Conservation (phyloP, 2,888 invertebrate species). For the Drosophila ustulata region DNA sequence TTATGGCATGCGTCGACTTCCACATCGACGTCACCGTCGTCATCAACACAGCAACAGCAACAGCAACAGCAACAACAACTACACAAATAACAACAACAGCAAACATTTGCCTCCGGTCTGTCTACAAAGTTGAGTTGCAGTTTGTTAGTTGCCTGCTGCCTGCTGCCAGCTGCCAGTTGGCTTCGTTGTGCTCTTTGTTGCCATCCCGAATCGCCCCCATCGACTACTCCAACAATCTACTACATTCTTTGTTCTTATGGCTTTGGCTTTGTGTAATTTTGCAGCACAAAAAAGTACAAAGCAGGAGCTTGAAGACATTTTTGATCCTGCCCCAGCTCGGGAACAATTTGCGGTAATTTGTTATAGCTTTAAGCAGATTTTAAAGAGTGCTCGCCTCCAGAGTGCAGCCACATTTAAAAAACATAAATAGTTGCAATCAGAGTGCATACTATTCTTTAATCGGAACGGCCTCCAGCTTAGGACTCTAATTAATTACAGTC, state of each 20-base stretch:
- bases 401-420: not conserved
- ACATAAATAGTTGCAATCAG: not conserved
- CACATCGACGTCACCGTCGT: constrained; percentile 29
- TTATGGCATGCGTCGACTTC: constrained; percentile 62
- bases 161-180: constrained; percentile 44
- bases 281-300: constrained; percentile 49
- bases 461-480: not conserved
- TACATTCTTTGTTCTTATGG: constrained; percentile 66
- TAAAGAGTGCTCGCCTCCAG: not conserved
- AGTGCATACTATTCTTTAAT: not conserved
- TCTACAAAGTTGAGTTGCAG: constrained; percentile 79
- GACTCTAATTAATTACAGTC: constrained; percentile 43
- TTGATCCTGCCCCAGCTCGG: constrained; percentile 16
- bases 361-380: constrained; percentile 31
- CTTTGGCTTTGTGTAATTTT: constrained; percentile 68
- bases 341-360: constrained; percentile 39
- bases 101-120: constrained; percentile 65
- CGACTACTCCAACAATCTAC: not conserved
- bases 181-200: constrained; percentile 38
- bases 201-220: not conserved
- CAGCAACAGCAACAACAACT: constrained; percentile 22
- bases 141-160: constrained; percentile 63
- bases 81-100: constrained; percentile 25
- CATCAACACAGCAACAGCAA: constrained; percentile 25
- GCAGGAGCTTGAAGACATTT: constrained; percentile 47